phyloP scores from a whole-genome alignment of 2,797 vertebrate genomes.

The Apogon talboti region DNA sequence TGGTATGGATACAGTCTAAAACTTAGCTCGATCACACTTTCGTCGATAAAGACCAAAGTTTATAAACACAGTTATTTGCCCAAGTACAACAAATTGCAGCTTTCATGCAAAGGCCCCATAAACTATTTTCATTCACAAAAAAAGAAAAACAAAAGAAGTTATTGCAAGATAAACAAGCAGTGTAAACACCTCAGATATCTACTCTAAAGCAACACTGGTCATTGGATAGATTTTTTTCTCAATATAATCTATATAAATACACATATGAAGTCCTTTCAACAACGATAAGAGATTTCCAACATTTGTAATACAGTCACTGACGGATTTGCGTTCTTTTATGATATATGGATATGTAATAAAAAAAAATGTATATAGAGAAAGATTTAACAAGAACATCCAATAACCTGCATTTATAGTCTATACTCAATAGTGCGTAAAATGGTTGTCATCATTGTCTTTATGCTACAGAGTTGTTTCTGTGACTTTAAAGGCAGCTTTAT shows the following conservation, averaged over 20 bases:
- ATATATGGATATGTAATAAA: conserved; percentile 83
- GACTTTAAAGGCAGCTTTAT: conserved; percentile 81
- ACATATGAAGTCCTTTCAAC: conserved; percentile 88
- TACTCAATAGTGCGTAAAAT: conserved; percentile 74
- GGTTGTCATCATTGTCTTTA: conserved; percentile 82
- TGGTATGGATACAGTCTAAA: conserved; percentile 87
- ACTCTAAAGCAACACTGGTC: conserved; percentile 89
- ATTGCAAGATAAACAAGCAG: conserved; percentile 90
- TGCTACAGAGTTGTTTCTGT: conserved; percentile 84
- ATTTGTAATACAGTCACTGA: conserved; percentile 86
- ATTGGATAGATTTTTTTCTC: conserved; percentile 86
- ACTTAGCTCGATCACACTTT: conserved; percentile 81
- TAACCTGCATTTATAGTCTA: conserved; percentile 75
- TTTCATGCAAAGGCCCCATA: conserved; percentile 89
- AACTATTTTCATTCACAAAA: conserved; percentile 85
- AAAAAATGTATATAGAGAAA: conserved; percentile 79
- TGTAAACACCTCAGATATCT: conserved; percentile 88
- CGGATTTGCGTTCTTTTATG: conserved; percentile 81
- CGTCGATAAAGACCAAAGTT: conserved; percentile 77
- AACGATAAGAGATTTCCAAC: conserved; percentile 87
- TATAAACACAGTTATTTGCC: conserved; percentile 86
- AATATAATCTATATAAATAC: conserved; percentile 92
- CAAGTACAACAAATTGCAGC: conserved; percentile 87
- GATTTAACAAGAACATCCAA: conserved; percentile 77
- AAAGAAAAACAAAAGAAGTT: conserved; percentile 78